These are phyloP conservation scores for Caenorhabditis briggsae DNA, from an alignment of 1,140 invertebrate species.

Conservation along the genomic window DNA sequence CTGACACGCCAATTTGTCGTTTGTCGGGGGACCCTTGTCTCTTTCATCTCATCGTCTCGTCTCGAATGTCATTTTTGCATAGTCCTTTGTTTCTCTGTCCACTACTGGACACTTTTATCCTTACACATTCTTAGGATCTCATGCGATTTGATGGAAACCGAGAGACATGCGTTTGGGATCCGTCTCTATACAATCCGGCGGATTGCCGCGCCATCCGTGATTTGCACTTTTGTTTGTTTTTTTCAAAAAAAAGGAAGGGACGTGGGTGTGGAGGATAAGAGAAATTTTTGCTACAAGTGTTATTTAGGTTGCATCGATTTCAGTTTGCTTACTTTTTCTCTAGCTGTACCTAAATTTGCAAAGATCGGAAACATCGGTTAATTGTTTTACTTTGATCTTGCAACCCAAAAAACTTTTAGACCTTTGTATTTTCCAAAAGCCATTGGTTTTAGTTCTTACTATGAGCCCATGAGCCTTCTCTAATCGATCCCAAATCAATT, in stretches of 20 bases:
- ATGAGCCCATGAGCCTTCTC: background rate
- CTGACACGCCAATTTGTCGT: slow-evolving; percentile 27
- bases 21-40: slow-evolving; percentile 24
- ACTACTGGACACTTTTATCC: background rate
- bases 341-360: background rate
- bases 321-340: background rate
- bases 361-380: too few species aligned
- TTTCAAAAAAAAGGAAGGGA: background rate
- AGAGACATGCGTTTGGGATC: slow-evolving; percentile 7
- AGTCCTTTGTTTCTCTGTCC: slow-evolving; percentile 19
- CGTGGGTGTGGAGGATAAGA: background rate
- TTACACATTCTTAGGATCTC: slow-evolving; percentile 1
- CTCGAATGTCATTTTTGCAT: slow-evolving; percentile 52
- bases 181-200: slow-evolving; percentile 16
- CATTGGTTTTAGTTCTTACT: too few species aligned
- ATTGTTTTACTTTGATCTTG: too few species aligned
- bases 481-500: background rate
- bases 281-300: background rate
- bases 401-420: too few species aligned
- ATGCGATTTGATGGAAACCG: slow-evolving; percentile 48
- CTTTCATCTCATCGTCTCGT: background rate
- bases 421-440: too few species aligned
- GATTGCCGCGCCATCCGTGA: slow-evolving; percentile 35
- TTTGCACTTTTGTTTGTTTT: slow-evolving; percentile 51
- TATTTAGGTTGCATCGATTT: slow-evolving; percentile 27